A percentile compares a stretch with the other conserved stretches of the same genome.
Conservation (phyloP, 2,888 invertebrate genomes). For the Drosophila anomelani region DNA sequence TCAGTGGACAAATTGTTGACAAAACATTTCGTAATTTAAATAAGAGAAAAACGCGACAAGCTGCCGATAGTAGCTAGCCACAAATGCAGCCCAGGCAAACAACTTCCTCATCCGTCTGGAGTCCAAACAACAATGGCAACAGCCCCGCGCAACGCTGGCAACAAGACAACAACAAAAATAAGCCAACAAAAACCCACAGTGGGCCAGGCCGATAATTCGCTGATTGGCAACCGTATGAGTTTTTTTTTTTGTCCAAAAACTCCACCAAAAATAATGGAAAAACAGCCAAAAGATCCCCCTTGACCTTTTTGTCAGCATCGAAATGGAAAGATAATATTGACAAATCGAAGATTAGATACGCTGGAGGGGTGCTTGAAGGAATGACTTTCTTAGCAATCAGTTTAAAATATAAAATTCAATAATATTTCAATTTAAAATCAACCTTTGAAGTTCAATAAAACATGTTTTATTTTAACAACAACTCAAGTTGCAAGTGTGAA, state of each 20-base stretch:
- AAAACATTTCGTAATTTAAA: slow-evolving; percentile 80
- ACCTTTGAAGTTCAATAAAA: background rate
- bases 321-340: slow-evolving; percentile 23
- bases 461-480: background rate
- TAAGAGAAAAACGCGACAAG: slow-evolving; percentile 60
- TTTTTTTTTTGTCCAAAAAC: slow-evolving; percentile 35
- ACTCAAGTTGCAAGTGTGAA: background rate
- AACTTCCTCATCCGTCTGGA: slow-evolving; percentile 72
- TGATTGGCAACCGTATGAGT: slow-evolving; percentile 55
- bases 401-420: background rate
- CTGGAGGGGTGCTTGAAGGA: slow-evolving; percentile 1
- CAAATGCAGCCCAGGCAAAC: slow-evolving; percentile 49
- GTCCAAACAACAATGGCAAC: slow-evolving; percentile 43
- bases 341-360: slow-evolving; percentile 41
- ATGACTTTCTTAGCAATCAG: too few species aligned
- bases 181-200: slow-evolving; percentile 40
- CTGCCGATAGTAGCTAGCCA: slow-evolving; percentile 66
- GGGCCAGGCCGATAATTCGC: slow-evolving; percentile 63
- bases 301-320: slow-evolving; percentile 50
- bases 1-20: slow-evolving; percentile 80
- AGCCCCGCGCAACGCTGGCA: slow-evolving; percentile 43
- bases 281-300: slow-evolving; percentile 21
- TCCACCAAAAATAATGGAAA: slow-evolving; percentile 29
- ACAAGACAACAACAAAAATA: slow-evolving; percentile 17
- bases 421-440: background rate